A percentile compares a stretch with the other conserved stretches of the same genome.
Evolutionary conservation across 2,888 invertebrate species (phyloP).

Genomic region (Tetramorium bicarinatum): DNA sequence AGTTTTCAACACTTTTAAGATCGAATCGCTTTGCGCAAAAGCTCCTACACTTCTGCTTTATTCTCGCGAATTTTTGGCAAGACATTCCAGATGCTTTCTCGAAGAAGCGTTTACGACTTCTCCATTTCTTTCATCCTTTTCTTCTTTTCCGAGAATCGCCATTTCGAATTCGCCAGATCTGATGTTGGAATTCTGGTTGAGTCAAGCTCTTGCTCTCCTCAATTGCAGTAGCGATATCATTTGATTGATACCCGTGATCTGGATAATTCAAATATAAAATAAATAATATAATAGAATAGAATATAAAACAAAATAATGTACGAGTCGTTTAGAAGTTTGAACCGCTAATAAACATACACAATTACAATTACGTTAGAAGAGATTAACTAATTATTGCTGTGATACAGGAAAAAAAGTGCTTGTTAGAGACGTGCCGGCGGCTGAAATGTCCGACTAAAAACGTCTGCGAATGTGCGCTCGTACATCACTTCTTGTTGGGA

Average conservation of each 20-base stretch:
- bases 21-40: background rate
- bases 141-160: slow-evolving; percentile 1
- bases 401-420: slow-evolving; percentile 3
- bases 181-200: background rate
- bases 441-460: background rate
- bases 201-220: background rate
- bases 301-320: background rate
- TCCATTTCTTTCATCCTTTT: background rate
- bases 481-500: slow-evolving; percentile 22
- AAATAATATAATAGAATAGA: background rate
- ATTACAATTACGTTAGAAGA: background rate
- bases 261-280: background rate
- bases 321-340: background rate
- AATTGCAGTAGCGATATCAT: background rate
- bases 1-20: slow-evolving; percentile 12
- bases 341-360: background rate
- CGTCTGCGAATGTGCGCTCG: background rate
- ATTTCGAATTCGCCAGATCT: background rate
- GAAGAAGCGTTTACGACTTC: background rate
- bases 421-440: background rate
- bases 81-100: slow-evolving; percentile 3
- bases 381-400: background rate
- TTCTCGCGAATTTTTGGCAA: background rate
- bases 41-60: background rate
- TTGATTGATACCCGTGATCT: background rate